Evolutionary conservation across 2,113 vertebrate species (phyloP).

Genomic region (Aphyosemion australe): DNA sequence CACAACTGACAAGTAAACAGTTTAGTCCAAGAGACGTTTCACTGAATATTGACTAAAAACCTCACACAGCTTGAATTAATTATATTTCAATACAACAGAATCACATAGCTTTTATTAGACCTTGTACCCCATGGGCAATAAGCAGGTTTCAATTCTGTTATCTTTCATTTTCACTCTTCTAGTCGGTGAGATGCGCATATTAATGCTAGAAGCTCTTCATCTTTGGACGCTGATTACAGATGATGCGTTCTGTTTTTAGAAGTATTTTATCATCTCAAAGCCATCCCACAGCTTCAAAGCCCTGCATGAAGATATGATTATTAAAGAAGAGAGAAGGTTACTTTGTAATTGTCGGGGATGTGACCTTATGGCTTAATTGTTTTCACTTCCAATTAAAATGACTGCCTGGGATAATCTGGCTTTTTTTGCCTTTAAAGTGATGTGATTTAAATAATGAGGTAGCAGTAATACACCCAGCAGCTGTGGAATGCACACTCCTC

Average conservation of each 20-base stretch:
- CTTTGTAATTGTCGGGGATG: background rate
- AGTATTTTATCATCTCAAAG: background rate
- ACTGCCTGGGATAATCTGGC: background rate
- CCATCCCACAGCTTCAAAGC: conserved; percentile 2
- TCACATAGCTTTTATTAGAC: background rate
- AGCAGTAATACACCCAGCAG: background rate
- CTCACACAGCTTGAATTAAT: background rate
- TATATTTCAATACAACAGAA: conserved; percentile 1
- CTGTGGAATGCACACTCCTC: background rate
- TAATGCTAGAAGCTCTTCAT: background rate
- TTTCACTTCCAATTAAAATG: conserved; percentile 1
- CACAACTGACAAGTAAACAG: too few relatives aligned
- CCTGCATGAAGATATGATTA: conserved; percentile 1
- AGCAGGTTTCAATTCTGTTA: background rate
- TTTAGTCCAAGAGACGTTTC: too few relatives aligned
- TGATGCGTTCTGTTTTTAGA: conserved; percentile 7
- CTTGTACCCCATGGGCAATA: background rate
- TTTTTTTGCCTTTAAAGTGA: background rate
- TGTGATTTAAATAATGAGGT: background rate
- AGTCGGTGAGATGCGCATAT: background rate
- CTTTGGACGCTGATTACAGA: background rate
- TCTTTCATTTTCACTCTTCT: background rate
- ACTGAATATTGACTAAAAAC: too few relatives aligned
- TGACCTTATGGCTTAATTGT: background rate
- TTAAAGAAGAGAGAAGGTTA: conserved; percentile 11